Percentiles rank a stretch among this genome's conserved stretches.
Conservation (phyloP, 1,140 invertebrate genomes). For the Dufourea novaeangliae region DNA sequence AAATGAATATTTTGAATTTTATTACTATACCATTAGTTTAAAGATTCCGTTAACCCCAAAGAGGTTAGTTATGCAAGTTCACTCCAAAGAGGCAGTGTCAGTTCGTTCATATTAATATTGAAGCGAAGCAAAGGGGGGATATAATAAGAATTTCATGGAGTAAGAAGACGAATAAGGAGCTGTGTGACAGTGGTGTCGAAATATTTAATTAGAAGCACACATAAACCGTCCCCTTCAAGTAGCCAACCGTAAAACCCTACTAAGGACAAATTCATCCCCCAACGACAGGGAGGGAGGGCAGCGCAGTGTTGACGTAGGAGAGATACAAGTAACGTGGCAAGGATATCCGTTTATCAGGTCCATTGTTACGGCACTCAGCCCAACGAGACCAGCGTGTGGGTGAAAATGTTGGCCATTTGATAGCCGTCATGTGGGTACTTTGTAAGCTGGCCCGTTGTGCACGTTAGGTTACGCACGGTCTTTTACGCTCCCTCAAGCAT, state of each 20-base stretch:
- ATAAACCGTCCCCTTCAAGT: slow-evolving; percentile 1
- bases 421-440: slow-evolving; percentile 34
- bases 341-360: slow-evolving; percentile 45
- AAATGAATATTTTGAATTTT: too few relatives aligned
- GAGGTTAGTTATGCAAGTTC: too few relatives aligned
- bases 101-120: neutral
- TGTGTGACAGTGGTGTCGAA: neutral
- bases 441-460: neutral
- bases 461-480: slow-evolving; percentile 25
- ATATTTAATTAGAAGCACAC: slow-evolving; percentile 24
- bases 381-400: slow-evolving; percentile 6
- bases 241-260: slow-evolving; percentile 8
- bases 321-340: slow-evolving; percentile 18
- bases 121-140: neutral
- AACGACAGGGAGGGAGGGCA: neutral
- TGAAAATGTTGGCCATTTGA: slow-evolving; percentile 46
- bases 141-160: neutral
- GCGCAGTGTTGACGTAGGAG: neutral
- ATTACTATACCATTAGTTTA: too few relatives aligned
- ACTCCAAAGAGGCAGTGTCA: too few relatives aligned
- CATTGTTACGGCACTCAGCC: slow-evolving; percentile 33
- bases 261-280: slow-evolving; percentile 20
- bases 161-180: neutral
- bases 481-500: slow-evolving; percentile 18
- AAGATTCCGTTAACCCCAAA: too few relatives aligned